phyloP scores from a whole-genome alignment of 2,888 invertebrate species.

The Ennomos erosarius region DNA sequence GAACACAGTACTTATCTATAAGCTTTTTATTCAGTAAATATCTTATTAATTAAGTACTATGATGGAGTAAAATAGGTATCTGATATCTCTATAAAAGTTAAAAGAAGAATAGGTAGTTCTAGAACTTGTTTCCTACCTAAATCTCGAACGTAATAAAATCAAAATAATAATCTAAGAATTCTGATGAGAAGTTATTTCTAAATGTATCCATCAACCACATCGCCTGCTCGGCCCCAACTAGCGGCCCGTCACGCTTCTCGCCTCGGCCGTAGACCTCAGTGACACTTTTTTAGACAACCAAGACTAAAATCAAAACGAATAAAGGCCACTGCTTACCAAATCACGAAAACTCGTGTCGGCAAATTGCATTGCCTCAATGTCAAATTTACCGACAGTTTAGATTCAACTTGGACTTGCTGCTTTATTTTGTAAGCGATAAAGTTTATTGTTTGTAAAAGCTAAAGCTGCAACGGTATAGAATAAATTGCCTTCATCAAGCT shows the following conservation, averaged over 20 bases:
- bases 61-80: too few species aligned
- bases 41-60: too few species aligned
- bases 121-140: too few species aligned
- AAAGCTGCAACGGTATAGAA: constrained; percentile 47
- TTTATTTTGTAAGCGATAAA: constrained; percentile 38
- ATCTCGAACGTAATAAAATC: too few species aligned
- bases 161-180: constrained; percentile 8
- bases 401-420: constrained; percentile 35
- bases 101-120: too few species aligned
- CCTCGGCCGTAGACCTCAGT: constrained; percentile 59
- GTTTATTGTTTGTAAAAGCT: constrained; percentile 29
- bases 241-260: constrained; percentile 57
- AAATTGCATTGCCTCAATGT: constrained; percentile 65
- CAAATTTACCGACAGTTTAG: constrained; percentile 8
- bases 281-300: constrained; percentile 65
- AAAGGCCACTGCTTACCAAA: constrained; percentile 66
- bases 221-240: constrained; percentile 35
- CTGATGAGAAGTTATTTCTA: constrained; percentile 15
- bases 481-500: constrained; percentile 67
- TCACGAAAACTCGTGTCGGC: constrained; percentile 76
- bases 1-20: too few species aligned
- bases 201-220: constrained; percentile 23
- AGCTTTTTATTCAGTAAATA: too few species aligned
- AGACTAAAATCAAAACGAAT: constrained; percentile 62
- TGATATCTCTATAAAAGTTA: too few species aligned